Conservation (phyloP, 2,888 invertebrate species). For the Drosophila bunnanda region DNA sequence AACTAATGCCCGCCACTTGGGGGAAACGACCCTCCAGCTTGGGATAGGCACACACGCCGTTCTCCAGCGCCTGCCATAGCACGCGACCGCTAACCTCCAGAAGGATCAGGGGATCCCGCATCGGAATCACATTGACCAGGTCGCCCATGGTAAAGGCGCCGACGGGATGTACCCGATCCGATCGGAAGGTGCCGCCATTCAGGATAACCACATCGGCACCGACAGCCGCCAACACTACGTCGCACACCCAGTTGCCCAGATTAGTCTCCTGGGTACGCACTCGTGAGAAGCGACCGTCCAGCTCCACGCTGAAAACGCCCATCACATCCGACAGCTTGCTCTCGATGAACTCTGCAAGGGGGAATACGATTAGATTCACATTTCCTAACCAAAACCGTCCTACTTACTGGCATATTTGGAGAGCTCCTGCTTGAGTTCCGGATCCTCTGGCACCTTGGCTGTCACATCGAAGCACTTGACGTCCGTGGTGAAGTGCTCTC, state of each 20-base stretch:
- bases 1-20: constrained; percentile 91
- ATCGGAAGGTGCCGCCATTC: constrained; percentile 89
- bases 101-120: constrained; percentile 93
- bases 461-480: constrained; percentile 89
- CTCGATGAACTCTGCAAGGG: constrained; percentile 89
- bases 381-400: too few species aligned
- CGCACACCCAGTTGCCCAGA: constrained; percentile 93
- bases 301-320: constrained; percentile 93
- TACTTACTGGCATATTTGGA: constrained; percentile 87
- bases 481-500: constrained; percentile 79
- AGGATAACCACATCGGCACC: constrained; percentile 93
- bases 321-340: constrained; percentile 93
- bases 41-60: constrained; percentile 93
- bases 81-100: constrained; percentile 89
- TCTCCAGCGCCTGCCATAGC: constrained; percentile 91
- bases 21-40: constrained; percentile 95
- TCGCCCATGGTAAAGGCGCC: constrained; percentile 94
- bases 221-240: constrained; percentile 92
- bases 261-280: constrained; percentile 95
- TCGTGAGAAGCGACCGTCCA: constrained; percentile 93
- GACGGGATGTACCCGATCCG: constrained; percentile 88
- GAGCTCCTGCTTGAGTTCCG: constrained; percentile 88
- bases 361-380: too few species aligned
- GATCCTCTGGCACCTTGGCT: constrained; percentile 89
- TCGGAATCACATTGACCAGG: constrained; percentile 92